Evolutionary conservation across 2,888 invertebrate genomes (phyloP).

Genomic region (Caenorhabditis sp.): DNA sequence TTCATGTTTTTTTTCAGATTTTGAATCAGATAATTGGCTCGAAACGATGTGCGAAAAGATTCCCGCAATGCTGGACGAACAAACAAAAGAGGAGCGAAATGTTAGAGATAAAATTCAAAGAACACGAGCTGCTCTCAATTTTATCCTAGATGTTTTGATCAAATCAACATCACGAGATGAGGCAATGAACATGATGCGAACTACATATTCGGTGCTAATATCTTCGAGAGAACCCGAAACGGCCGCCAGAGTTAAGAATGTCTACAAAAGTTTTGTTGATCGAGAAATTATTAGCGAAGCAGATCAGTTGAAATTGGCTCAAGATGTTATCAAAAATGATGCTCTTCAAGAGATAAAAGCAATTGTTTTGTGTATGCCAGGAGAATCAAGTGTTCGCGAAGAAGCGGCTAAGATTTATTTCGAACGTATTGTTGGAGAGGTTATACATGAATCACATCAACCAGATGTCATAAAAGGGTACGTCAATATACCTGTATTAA

Average conservation of each 20-base stretch:
- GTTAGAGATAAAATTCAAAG: not conserved
- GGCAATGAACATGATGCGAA: not conserved
- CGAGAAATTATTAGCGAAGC: not conserved
- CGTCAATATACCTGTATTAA: no score
- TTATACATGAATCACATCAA: not conserved
- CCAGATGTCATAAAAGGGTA: not conserved
- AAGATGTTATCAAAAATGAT: not conserved
- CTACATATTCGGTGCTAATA: not conserved
- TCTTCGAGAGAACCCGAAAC: not conserved
- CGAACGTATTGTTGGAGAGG: not conserved
- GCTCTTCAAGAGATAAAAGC: constrained; percentile 2
- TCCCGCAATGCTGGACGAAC: constrained; percentile 3
- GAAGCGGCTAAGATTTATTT: not conserved
- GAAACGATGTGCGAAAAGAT: constrained; percentile 5
- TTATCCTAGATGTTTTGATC: not conserved
- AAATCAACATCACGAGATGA: not conserved
- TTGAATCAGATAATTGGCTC: constrained; percentile 5
- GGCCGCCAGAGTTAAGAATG: not conserved
- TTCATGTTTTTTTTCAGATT: no score
- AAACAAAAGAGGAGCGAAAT: not conserved
- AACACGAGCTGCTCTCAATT: not conserved
- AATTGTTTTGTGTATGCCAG: not conserved
- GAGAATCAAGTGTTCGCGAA: not conserved
- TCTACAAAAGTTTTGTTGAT: constrained; percentile 7
- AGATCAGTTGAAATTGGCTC: constrained; percentile 7